Base-by-base conservation (phyloP, 2,888 invertebrate species). In the Harpalus rubripes region DNA sequence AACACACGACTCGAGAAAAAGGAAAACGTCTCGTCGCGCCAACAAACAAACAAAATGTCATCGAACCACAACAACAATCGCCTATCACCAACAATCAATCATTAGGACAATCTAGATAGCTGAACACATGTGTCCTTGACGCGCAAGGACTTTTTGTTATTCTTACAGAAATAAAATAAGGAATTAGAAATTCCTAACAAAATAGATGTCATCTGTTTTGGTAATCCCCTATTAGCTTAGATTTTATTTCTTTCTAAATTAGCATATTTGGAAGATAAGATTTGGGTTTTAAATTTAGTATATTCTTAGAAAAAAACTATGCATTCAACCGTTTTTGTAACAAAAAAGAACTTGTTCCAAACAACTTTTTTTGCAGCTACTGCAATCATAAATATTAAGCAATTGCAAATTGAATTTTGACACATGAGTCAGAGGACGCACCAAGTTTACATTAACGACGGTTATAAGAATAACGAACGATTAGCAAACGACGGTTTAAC, bases 1-100 rank as follows among this genome's bases (percentile, higher is more conserved):
- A 78, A 78, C 58, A 76, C 44, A 78, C 22, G n/a, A 22, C 22
- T 74, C n/a, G 41, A 32, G 56, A 78, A 78, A 58, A 58, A 78
- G 15, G 56, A 58, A 78, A 78, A 26, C 39, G 32, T 59, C 59
- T 39, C 59, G 79, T 61, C 79, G 58, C 61, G 61, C 10, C 39
- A 80, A 78, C 78, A 58, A 59, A 80, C 79, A 80, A 80, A 80
- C 79, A 80, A 80, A 80, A 61, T 80, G 79, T 80, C 79, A 80
- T 80, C 79, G 79, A 59, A 80, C 79, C 39, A 59, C 16, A 59
- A 61, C 79, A 80, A 80, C 79, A 80, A 80, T 80, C 32, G 59
- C 59, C 58, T 15, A 80, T 80, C 79, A 39, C 32, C 68, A 68
- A 80, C 79, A 80, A 80, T 59, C 61, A 80, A 80, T 80, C 79